Conservation (phyloP, 2,888 invertebrate genomes). For the Sisyra terminalis region DNA sequence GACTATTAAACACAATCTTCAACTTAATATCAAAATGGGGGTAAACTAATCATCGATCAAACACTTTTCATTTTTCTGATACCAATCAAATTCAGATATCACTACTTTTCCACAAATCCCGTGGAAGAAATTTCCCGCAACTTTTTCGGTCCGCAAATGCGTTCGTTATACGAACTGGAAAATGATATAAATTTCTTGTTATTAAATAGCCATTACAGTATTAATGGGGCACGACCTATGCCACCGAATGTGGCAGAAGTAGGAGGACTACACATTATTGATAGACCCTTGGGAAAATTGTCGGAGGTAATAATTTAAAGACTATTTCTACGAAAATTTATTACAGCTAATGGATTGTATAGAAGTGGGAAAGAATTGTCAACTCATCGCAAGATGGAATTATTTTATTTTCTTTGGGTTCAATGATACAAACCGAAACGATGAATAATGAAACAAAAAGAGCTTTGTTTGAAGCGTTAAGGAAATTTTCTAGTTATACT, state of each 20-base stretch:
- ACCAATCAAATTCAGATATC: no score
- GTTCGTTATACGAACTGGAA: conserved; percentile 28
- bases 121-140: not conserved
- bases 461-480: conserved; percentile 32
- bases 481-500: conserved; percentile 29
- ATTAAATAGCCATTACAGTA: conserved; percentile 37
- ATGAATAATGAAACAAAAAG: conserved; percentile 30
- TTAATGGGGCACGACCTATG: conserved; percentile 35
- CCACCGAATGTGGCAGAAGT: conserved; percentile 37
- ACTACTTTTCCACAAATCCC: no score
- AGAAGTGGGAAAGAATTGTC: conserved; percentile 17
- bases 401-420: conserved; percentile 41
- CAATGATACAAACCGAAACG: conserved; percentile 36
- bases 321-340: no score
- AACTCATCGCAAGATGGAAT: conserved; percentile 21
- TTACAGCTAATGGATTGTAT: not conserved
- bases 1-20: conserved; percentile 28
- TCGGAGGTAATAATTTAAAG: no score
- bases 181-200: conserved; percentile 34
- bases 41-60: conserved; percentile 7
- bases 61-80: no score
- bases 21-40: conserved; percentile 11
- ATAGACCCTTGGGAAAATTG: no score
- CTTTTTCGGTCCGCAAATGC: conserved; percentile 31
- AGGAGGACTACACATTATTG: conserved; percentile 31